Conservation (phyloP, 92 coral and sea anemone species). For the Paragorgia papillata region DNA sequence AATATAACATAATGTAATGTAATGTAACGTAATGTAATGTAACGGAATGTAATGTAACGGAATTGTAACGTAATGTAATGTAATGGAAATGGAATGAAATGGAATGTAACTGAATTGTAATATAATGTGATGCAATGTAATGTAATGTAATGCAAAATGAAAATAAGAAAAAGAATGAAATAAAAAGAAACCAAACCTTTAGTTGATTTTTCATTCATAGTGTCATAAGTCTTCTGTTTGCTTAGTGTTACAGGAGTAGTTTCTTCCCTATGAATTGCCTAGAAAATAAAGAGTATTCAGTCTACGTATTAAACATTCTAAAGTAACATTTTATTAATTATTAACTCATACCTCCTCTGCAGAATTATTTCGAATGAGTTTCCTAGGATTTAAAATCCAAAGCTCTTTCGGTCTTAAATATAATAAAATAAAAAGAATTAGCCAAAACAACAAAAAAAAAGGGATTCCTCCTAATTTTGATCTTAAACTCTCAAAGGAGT, state of each 20-base stretch:
- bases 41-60: no score
- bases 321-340: no score
- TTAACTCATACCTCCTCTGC: conserved; percentile 54
- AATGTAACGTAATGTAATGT: no score
- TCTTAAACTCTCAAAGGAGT: neutral
- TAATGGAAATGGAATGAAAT: no score
- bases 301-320: no score
- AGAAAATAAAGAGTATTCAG: neutral
- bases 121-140: no score
- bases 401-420: conserved; percentile 77
- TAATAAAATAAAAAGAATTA: neutral
- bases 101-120: no score
- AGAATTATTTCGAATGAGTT: conserved; percentile 60
- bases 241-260: conserved; percentile 1
- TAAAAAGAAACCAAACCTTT: no score
- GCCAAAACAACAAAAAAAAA: neutral
- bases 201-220: neutral
- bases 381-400: conserved; percentile 92
- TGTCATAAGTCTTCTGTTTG: conserved; percentile 4
- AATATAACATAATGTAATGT: no score
- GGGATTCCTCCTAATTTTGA: neutral
- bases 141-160: no score
- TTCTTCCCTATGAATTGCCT: conserved; percentile 19
- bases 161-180: no score
- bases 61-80: no score